These are phyloP conservation scores for Micoletzkya japonica DNA, from an alignment of 2,888 invertebrate genomes.

Conservation along the genomic window DNA sequence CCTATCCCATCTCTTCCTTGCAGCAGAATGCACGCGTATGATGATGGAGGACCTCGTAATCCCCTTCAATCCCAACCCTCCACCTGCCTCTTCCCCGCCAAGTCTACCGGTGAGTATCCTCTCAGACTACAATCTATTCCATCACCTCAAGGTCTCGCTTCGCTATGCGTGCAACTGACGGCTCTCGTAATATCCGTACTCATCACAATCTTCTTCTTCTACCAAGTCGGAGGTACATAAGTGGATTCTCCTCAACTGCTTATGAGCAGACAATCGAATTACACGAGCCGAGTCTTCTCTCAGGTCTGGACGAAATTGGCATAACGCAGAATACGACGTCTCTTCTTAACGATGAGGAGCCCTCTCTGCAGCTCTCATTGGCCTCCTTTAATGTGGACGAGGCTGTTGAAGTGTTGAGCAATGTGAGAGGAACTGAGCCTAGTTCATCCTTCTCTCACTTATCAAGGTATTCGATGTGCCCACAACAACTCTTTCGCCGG, in stretches of 20 bases:
- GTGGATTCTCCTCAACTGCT: not conserved
- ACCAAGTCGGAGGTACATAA: conserved; percentile 44
- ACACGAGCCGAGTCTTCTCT: not conserved
- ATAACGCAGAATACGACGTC: conserved; percentile 13
- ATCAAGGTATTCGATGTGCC: too few species aligned
- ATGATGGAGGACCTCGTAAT: not conserved
- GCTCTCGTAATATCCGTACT: conserved; percentile 37
- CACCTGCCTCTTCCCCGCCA: conserved; percentile 20
- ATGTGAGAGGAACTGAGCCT: too few species aligned
- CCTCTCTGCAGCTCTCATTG: too few species aligned
- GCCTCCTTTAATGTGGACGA: too few species aligned
- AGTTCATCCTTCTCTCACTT: too few species aligned
- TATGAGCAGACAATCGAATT: not conserved
- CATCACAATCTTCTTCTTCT: conserved; percentile 45
- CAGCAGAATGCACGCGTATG: conserved; percentile 22
- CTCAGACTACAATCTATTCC: not conserved
- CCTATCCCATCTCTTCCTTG: not conserved
- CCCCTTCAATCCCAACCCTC: conserved; percentile 3
- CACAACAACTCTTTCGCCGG: too few species aligned
- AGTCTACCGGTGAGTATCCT: conserved; percentile 8
- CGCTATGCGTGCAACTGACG: conserved; percentile 43
- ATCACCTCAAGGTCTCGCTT: conserved; percentile 36
- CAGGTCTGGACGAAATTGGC: conserved; percentile 17
- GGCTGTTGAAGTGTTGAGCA: too few species aligned
- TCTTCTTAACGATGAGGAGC: conserved; percentile 10